Base-by-base conservation (phyloP, 2,888 invertebrate genomes). In the Conistra vaccinii region DNA sequence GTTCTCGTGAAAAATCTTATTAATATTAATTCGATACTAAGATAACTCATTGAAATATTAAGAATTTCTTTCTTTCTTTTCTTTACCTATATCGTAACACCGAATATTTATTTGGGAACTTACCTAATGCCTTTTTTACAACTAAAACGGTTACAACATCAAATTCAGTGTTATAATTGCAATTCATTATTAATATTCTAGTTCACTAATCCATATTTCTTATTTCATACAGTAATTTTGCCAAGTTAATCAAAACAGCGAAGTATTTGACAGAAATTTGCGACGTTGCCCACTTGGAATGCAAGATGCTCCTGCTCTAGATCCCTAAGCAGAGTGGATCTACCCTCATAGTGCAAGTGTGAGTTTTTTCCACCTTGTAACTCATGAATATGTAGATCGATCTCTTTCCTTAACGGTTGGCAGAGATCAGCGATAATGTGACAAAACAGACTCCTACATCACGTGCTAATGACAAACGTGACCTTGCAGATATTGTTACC, bases 401-500 rank as follows among this genome's bases (percentile, higher is more conserved):
- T 74, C 61, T 69, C 26, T 83, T 73, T 79, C 65, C 20, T 29
- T 55, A 32, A 45, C 35, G 42, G 63, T 51, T 39, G 26, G 26
- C 55, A 63, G 48, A 71, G 70, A 74, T 84, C 75, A 78, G 79
- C 51, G 32, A 73, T 73, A 75, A 70, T 69, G 58, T 81, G 69
- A 68, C 78, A 85, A 82, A 67, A 75, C 69, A 75, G 72, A 69
- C 45, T 62, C 42, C 69, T 75, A 69, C 67, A 68, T 85, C 61
- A 75, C 69, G 74, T 63, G 57, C n/a, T 73, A 70, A 81, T 82
- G 83, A 75, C 72, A 78, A 57, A 73, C 58, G 35, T 69, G 80
- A 70, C 83, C 85, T 83, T 76, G 80, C 69, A 80, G 53, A 73
- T 83, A 74, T 80, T 83, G 60, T 79, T 76, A 55, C 72, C 48